A percentile compares a stretch with the other conserved stretches of the same genome.
phyloP scores from a whole-genome alignment of 1,140 invertebrate genomes.

The Macrocentrus cingulum region DNA sequence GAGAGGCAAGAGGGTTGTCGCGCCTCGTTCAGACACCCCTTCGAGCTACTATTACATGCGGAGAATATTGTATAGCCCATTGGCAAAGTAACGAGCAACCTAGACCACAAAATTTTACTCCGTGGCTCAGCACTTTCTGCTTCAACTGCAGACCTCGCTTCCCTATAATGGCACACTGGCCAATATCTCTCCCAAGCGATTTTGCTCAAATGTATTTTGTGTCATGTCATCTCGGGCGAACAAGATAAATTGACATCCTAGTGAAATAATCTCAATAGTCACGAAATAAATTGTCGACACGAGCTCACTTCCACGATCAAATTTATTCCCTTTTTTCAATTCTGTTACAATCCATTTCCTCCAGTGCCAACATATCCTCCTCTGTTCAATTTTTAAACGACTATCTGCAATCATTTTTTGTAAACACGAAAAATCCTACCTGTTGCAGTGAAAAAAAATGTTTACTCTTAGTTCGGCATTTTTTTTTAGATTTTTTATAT shows the following conservation, averaged over 20 bases:
- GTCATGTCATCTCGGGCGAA: not conserved
- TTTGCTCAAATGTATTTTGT: slow-evolving; percentile 3
- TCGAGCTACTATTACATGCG: slow-evolving; percentile 1
- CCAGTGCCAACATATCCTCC: too few species aligned
- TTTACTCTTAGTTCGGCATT: too few species aligned
- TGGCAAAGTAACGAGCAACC: slow-evolving; percentile 14
- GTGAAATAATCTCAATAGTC: not conserved
- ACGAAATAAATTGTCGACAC: too few species aligned
- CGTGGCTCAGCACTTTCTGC: slow-evolving; percentile 17
- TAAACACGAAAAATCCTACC: too few species aligned
- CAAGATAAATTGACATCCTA: not conserved
- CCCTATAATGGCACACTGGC: slow-evolving; percentile 10
- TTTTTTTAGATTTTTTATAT: too few species aligned
- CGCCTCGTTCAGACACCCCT: not conserved
- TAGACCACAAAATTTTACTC: slow-evolving; percentile 18
- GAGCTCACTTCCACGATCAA: too few species aligned
- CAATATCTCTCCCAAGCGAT: not conserved
- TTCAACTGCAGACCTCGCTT: slow-evolving; percentile 11
- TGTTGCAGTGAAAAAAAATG: too few species aligned
- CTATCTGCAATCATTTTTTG: too few species aligned
- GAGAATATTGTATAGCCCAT: slow-evolving; percentile 18
- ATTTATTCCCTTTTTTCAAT: too few species aligned
- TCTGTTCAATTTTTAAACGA: too few species aligned
- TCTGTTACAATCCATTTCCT: too few species aligned
- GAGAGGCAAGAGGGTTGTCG: not conserved